A percentile compares a stretch with the other conserved stretches of the same genome.
These are phyloP conservation scores for Drosophila grimshawi DNA, from an alignment of 1,140 invertebrate genomes.

Conservation along the genomic window DNA sequence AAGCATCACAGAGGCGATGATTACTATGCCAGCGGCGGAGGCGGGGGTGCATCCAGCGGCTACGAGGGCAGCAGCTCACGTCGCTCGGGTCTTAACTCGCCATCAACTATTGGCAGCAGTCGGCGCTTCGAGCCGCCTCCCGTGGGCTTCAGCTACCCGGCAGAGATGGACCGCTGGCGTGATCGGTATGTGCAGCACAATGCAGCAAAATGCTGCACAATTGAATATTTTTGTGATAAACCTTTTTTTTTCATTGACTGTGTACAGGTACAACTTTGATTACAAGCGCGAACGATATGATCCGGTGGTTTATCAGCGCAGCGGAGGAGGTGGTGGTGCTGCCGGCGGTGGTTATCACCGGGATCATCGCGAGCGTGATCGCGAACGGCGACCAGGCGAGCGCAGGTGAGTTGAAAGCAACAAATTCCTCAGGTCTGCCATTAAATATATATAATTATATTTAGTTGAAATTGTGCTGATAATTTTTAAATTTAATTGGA, in stretches of 20 bases:
- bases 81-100: conserved; percentile 61
- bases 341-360: conserved; percentile 66
- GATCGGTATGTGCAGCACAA: conserved; percentile 58
- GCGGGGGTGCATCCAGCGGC: conserved; percentile 33
- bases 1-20: conserved; percentile 69
- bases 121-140: conserved; percentile 60
- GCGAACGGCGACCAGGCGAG: conserved; percentile 86
- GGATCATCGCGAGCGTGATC: conserved; percentile 86
- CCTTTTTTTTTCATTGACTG: background rate
- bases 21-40: conserved; percentile 51
- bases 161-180: conserved; percentile 68
- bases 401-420: conserved; percentile 84
- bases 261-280: conserved; percentile 66
- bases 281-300: conserved; percentile 82
- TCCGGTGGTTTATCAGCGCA: conserved; percentile 59
- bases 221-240: background rate
- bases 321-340: conserved; percentile 41
- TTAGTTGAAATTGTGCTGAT: no score
- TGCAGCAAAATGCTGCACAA: background rate
- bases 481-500: no score
- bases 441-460: no score
- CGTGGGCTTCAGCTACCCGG: conserved; percentile 49
- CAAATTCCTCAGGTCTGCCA: background rate
- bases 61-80: conserved; percentile 58
- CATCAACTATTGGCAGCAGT: conserved; percentile 47